phyloP scores from a whole-genome alignment of 2,113 vertebrate species.

The Dromas ardeola region DNA sequence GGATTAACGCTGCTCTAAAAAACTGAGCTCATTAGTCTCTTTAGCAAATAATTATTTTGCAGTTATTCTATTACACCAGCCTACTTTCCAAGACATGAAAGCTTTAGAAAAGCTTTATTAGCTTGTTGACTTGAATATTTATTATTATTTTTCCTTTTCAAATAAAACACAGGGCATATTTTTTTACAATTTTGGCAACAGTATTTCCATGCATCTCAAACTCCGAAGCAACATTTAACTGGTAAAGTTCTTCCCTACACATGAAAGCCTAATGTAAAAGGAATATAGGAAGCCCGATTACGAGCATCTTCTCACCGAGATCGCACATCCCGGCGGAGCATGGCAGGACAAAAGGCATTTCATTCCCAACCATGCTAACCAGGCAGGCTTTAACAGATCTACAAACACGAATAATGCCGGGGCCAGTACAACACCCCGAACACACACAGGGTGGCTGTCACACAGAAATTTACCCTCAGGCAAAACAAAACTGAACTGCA shows the following conservation, averaged over 20 bases:
- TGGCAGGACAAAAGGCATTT: not conserved
- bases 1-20: conserved; percentile 31
- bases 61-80: conserved; percentile 16
- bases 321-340: not conserved
- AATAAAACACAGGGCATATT: not conserved
- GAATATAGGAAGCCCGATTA: accelerated
- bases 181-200: not conserved
- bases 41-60: conserved; percentile 50
- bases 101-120: conserved; percentile 13
- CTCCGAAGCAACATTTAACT: not conserved
- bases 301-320: not conserved
- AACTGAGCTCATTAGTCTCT: conserved; percentile 51
- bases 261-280: not conserved
- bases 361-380: not conserved
- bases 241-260: not conserved
- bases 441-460: not conserved
- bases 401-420: not conserved
- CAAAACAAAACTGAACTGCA: not conserved
- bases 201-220: not conserved
- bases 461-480: not conserved
- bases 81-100: not conserved
- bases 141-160: not conserved
- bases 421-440: not conserved
- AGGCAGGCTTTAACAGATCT: not conserved
- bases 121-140: not conserved